phyloP scores from a whole-genome alignment of 30 jellyfish, hydroid and myxozoan genomes.

The Hydra vulgaris region DNA sequence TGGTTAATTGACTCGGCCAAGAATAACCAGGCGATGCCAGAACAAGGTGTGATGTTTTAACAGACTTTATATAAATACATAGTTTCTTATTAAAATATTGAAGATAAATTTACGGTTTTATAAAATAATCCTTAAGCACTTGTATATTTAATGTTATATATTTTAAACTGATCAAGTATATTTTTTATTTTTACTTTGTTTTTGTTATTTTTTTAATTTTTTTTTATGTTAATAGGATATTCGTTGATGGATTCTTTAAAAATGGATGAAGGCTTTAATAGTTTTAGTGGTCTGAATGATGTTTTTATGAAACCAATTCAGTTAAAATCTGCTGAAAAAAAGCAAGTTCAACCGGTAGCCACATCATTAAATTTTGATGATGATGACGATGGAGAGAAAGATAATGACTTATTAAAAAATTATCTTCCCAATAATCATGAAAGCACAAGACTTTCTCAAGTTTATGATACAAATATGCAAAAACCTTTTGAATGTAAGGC shows the following conservation, averaged over 20 bases:
- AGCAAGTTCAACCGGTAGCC: not conserved
- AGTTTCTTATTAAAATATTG: no score
- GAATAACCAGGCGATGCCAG: conserved; percentile 34
- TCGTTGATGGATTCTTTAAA: conserved; percentile 9
- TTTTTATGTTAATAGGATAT: no score
- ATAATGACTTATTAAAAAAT: conserved; percentile 34
- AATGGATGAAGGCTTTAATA: not conserved
- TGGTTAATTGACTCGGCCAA: conserved; percentile 79
- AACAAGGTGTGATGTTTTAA: conserved; percentile 45
- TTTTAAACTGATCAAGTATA: no score
- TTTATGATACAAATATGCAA: not conserved
- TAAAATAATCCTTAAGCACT: no score
- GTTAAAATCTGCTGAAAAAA: not conserved
- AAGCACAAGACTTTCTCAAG: conserved; percentile 27
- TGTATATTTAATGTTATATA: no score
- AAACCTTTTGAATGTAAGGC: not conserved
- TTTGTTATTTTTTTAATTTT: no score
- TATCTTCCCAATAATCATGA: conserved; percentile 44
- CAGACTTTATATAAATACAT: no score
- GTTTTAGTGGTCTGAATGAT: not conserved
- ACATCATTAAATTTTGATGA: conserved; percentile 57
- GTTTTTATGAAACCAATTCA: conserved; percentile 7
- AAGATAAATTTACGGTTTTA: no score
- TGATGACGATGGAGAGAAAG: conserved; percentile 47
- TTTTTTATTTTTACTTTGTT: no score